phyloP scores from a whole-genome alignment of 2,888 invertebrate species.

The Spatulosminthurus flaviceps region DNA sequence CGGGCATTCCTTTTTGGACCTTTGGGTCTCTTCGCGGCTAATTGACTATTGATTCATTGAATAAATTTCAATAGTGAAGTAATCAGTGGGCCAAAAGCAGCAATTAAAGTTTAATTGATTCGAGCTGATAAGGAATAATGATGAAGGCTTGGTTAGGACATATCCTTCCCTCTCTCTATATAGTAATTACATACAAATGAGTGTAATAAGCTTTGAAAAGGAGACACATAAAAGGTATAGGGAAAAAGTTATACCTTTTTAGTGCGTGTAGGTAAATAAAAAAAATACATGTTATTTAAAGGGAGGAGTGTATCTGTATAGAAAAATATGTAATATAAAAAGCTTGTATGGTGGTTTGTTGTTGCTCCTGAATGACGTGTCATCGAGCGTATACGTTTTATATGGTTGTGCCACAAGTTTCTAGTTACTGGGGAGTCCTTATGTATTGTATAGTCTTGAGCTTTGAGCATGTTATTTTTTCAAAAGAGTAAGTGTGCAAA shows the following conservation, averaged over 20 bases:
- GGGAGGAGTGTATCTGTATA: background rate
- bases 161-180: too few species aligned
- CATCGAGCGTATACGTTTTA: background rate
- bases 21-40: slow-evolving; percentile 50
- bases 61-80: slow-evolving; percentile 47
- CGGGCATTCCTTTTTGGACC: too few species aligned
- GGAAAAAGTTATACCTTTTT: too few species aligned
- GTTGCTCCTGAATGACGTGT: slow-evolving; percentile 18
- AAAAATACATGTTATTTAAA: too few species aligned
- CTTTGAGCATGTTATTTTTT: too few species aligned
- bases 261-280: too few species aligned
- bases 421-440: slow-evolving; percentile 8
- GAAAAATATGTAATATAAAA: too few species aligned
- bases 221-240: too few species aligned
- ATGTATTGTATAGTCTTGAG: too few species aligned
- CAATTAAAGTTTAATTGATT: slow-evolving; percentile 59
- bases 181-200: too few species aligned
- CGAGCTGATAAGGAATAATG: slow-evolving; percentile 36
- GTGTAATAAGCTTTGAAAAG: too few species aligned
- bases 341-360: background rate
- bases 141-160: slow-evolving; percentile 3
- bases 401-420: background rate
- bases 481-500: too few species aligned
- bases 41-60: slow-evolving; percentile 59
- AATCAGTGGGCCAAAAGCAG: slow-evolving; percentile 56